A percentile compares a stretch with the other conserved stretches of the same genome.
phyloP scores from a whole-genome alignment of 2,797 vertebrate genomes.

The Fundulus diaphanus region DNA sequence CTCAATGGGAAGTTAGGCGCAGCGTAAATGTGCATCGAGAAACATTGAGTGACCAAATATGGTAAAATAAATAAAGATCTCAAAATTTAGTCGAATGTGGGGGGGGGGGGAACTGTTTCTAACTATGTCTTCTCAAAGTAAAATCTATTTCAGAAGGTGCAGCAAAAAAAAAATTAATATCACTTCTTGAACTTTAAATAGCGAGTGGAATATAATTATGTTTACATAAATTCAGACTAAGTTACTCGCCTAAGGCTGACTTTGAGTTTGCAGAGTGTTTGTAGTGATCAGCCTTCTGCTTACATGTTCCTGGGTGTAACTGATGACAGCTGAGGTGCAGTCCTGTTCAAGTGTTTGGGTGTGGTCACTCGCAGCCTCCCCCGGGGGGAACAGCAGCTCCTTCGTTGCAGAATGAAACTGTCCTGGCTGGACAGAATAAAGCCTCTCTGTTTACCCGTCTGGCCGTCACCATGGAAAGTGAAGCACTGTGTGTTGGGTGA shows the following conservation, averaged over 20 bases:
- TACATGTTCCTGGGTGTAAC: constrained; percentile 39
- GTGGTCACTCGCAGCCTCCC: constrained; percentile 47
- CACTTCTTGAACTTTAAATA: constrained; percentile 9
- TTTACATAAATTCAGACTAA: constrained; percentile 32
- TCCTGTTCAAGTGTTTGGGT: constrained; percentile 67
- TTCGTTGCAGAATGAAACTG: constrained; percentile 72
- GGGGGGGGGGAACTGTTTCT: not conserved
- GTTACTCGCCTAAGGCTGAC: constrained; percentile 14
- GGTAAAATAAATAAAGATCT: not conserved
- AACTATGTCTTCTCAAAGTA: not conserved
- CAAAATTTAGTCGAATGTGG: not conserved
- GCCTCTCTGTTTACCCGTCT: constrained; percentile 76
- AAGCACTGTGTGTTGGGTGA: constrained; percentile 73
- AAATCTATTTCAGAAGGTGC: not conserved
- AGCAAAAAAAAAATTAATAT: not conserved
- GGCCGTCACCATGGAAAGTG: constrained; percentile 78
- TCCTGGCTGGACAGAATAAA: constrained; percentile 72
- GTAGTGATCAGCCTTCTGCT: constrained; percentile 37
- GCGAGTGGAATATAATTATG: constrained; percentile 20
- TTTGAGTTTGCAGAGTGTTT: constrained; percentile 30
- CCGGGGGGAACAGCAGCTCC: constrained; percentile 60
- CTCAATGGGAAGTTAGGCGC: not conserved
- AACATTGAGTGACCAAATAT: not conserved
- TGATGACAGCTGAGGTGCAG: constrained; percentile 55
- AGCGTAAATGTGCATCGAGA: not conserved